A percentile compares a stretch with the other conserved stretches of the same genome.
Evolutionary conservation across 1,140 invertebrate genomes (phyloP).

Genomic region (Drosophila lacertosa): DNA sequence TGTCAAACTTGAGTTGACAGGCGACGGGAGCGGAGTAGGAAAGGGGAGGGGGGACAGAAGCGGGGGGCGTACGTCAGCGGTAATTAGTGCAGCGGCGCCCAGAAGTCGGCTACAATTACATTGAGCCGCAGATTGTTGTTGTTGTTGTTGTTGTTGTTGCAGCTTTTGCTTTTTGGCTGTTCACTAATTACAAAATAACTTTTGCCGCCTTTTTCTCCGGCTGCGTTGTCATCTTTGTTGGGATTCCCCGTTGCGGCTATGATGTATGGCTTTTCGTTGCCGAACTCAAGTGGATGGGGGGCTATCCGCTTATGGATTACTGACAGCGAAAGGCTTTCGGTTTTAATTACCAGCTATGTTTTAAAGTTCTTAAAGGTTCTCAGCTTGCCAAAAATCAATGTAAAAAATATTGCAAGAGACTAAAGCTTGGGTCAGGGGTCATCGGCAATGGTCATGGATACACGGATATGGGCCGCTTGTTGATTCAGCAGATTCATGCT

Average conservation of each 20-base stretch:
- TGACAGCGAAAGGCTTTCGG: conserved; percentile 62
- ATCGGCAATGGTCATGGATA: conserved; percentile 4
- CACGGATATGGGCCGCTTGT: conserved; percentile 52
- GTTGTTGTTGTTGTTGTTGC: conserved; percentile 28
- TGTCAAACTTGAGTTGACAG: conserved; percentile 82
- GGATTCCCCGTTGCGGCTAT: conserved; percentile 71
- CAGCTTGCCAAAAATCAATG: background rate
- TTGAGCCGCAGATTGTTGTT: conserved; percentile 51
- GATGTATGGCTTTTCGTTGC: conserved; percentile 75
- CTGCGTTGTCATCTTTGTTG: conserved; percentile 59
- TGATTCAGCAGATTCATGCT: conserved; percentile 80
- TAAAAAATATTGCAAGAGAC: background rate
- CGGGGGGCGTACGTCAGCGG: conserved; percentile 58
- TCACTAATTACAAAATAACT: conserved; percentile 82
- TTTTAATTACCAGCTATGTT: conserved; percentile 62
- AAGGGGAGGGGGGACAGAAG: background rate
- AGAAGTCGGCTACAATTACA: conserved; percentile 78
- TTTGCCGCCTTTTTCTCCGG: conserved; percentile 52
- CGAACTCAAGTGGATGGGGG: conserved; percentile 38
- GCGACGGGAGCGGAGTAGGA: conserved; percentile 20
- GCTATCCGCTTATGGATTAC: conserved; percentile 51
- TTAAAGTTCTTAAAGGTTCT: conserved; percentile 61
- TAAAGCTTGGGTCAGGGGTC: conserved; percentile 12
- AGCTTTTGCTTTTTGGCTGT: conserved; percentile 42
- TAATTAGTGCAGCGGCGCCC: conserved; percentile 74